A percentile compares a stretch with the other conserved stretches of the same genome.
Conservation (phyloP, 2,797 vertebrate species). For the Heterohyrax brucei region DNA sequence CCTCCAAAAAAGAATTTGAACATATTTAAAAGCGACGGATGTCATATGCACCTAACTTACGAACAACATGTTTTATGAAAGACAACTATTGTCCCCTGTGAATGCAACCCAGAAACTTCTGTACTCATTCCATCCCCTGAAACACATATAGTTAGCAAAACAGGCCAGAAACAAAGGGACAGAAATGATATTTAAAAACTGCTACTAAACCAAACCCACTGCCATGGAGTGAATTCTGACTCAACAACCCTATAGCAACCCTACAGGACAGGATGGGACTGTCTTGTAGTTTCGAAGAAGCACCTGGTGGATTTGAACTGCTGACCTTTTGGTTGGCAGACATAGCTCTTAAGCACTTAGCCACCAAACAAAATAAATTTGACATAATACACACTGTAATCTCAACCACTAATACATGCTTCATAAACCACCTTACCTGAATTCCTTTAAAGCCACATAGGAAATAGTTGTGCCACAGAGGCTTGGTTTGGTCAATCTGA, state of each 20-base stretch:
- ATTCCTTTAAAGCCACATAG: constrained; percentile 99
- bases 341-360: no score
- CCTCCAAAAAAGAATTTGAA: constrained; percentile 63
- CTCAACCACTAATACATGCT: background rate
- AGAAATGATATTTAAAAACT: background rate
- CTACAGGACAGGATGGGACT: no score
- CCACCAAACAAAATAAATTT: constrained; percentile 32
- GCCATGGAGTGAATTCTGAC: no score
- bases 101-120: background rate
- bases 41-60: background rate
- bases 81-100: background rate
- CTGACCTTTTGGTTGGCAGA: no score
- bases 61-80: background rate
- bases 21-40: constrained; percentile 10
- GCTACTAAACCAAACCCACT: no score
- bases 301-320: no score
- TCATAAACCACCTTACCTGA: constrained; percentile 92
- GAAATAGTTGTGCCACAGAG: constrained; percentile 98
- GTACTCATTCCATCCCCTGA: background rate
- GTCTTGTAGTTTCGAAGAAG: no score
- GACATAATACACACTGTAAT: background rate
- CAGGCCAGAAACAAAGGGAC: constrained; percentile 20
- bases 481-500: constrained; percentile 95
- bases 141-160: constrained; percentile 50
- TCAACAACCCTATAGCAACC: no score